Conservation (phyloP, 2,797 vertebrate species). For the Ctenochaetus hawaiiensis region DNA sequence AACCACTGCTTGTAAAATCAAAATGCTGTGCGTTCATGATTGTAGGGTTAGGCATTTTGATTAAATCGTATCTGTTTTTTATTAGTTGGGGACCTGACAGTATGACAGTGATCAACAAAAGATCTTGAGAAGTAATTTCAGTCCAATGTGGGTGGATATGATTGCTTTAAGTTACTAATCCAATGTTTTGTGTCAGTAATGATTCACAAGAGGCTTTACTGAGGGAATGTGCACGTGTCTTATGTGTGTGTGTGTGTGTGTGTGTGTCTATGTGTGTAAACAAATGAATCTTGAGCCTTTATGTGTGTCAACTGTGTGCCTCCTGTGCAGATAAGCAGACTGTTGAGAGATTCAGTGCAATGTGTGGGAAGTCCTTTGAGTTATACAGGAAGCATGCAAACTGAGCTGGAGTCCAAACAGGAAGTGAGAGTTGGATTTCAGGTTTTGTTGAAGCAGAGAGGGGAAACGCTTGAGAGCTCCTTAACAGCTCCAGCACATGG, state of each 20-base stretch:
- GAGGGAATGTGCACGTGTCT: slow-evolving; percentile 12
- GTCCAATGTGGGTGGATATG: not conserved
- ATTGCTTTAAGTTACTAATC: not conserved
- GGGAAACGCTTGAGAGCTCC: slow-evolving; percentile 61
- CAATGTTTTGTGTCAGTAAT: slow-evolving; percentile 19
- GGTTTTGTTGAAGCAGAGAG: slow-evolving; percentile 56
- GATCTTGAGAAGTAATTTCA: not conserved
- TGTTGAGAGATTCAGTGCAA: slow-evolving; percentile 61
- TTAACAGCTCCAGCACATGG: slow-evolving; percentile 57
- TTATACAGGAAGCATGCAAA: slow-evolving; percentile 78
- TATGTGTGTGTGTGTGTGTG: not conserved
- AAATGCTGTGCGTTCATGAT: no score
- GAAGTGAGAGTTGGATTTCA: slow-evolving; percentile 78
- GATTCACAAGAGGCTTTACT: slow-evolving; percentile 4
- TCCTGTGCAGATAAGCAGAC: slow-evolving; percentile 68
- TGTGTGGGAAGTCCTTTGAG: slow-evolving; percentile 69
- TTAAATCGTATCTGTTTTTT: no score
- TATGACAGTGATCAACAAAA: not conserved
- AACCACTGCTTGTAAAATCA: no score
- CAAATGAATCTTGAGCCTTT: slow-evolving; percentile 43
- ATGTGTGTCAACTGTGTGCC: slow-evolving; percentile 60
- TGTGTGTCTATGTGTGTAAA: not conserved
- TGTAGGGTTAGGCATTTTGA: no score
- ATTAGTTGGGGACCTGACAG: no score
- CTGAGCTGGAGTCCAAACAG: slow-evolving; percentile 73